phyloP scores from a whole-genome alignment of 2,888 invertebrate species.

The Digitonthophagus gazella region DNA sequence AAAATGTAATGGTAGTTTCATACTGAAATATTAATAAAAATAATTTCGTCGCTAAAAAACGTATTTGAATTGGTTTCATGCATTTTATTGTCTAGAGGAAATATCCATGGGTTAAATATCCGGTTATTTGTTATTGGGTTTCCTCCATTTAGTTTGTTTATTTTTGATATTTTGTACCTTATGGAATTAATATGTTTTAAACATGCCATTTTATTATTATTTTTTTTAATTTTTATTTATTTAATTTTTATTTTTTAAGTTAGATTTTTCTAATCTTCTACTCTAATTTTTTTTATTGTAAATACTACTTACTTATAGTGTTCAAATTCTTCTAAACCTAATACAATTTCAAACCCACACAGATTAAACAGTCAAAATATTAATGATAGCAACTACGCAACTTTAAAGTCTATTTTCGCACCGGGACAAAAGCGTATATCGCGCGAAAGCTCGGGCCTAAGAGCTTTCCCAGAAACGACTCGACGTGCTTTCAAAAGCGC shows the following conservation, averaged over 20 bases:
- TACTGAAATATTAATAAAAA: no score
- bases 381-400: not conserved
- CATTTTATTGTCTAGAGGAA: not conserved
- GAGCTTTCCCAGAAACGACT: not conserved
- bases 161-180: not conserved
- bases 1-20: no score
- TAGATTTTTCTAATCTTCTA: no score
- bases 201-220: not conserved
- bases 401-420: not conserved
- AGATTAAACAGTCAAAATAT: not conserved
- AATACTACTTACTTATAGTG: no score
- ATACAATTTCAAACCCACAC: not conserved
- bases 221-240: no score
- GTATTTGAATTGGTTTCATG: not conserved
- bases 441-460: not conserved
- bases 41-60: no score
- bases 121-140: not conserved
- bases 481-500: not conserved
- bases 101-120: not conserved
- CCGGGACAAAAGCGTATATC: not conserved
- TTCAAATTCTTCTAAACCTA: not conserved
- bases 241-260: no score
- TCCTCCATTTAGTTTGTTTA: not conserved
- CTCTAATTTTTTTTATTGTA: no score
- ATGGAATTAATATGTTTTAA: not conserved